Evolutionary conservation across 2,888 invertebrate species (phyloP), one percentile per base, ranked within the genome.

Genomic region (Ethmia dodecea): DNA sequence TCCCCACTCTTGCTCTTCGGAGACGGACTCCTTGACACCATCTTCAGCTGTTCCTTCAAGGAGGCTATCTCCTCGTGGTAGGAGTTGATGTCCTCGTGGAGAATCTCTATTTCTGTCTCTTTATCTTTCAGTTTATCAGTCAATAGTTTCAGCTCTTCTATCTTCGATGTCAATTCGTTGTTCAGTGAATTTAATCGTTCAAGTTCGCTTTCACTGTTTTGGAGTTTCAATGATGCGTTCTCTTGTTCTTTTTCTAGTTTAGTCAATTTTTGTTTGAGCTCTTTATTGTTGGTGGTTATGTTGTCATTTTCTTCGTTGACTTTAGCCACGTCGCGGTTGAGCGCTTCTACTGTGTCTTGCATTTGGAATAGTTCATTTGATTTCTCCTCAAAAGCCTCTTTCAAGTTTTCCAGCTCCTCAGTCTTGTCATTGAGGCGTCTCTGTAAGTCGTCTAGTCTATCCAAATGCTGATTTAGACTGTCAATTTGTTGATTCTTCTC

Each of bases 1-100:
- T 90, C 90, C 9, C 71, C 81, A n/a, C n/a, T n/a, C 45, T 88
- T 89, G 33, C 80, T 88, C 35, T 88, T 87, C 9, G 88, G 89
- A 55, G 92, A 90, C 10, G 90, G 89, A 35, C 87, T 86, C 1
- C 84, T 50, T 0, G 86, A 83, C 1, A 67, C 81, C 74, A 87
- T 75, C 53, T 86, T 72, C 5, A 87, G 34, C 39, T 87, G 80
- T 14, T 80, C 75, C 38, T 87, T 86, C 5, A 89, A 48, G 1
- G 69, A 60, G 5, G 75, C 74, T 35, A 88, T 77, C 45, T 89
- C 88, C 32, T 79, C 84, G 39, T 88, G 86, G 50, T 86, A 88
- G 2, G 73, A 59, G 31, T 78, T 76, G 0, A 84, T 75, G 27
- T 88, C 87, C 46, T 88, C 88, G 25, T 86, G 73, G 1, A 88